Conservation (phyloP, 2,797 vertebrate species). For the Coreius guichenoti region DNA sequence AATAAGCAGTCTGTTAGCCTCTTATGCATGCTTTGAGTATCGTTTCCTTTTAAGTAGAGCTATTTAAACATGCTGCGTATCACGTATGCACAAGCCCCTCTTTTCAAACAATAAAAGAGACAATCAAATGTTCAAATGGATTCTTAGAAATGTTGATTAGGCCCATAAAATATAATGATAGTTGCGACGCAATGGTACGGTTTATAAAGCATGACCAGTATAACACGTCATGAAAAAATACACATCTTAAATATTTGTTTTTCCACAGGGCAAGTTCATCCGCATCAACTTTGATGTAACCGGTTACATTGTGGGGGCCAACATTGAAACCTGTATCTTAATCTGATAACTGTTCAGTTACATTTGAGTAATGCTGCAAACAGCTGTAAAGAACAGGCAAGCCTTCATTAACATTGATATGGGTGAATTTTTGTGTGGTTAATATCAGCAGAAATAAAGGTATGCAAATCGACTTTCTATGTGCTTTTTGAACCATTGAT, state of each 20-base stretch:
- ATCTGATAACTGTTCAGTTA: background rate
- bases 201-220: conserved; percentile 20
- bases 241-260: conserved; percentile 58
- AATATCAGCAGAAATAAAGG: background rate
- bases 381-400: background rate
- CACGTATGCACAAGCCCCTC: background rate
- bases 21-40: conserved; percentile 55
- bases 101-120: background rate
- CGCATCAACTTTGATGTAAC: conserved; percentile 98
- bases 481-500: too few species aligned
- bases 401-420: background rate
- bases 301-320: conserved; percentile 88
- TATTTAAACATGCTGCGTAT: background rate
- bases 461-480: background rate
- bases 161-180: background rate
- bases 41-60: conserved; percentile 40
- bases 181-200: background rate
- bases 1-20: conserved; percentile 51
- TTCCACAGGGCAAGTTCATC: conserved; percentile 93
- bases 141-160: conserved; percentile 12
- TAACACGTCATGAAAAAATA: background rate
- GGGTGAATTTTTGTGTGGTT: background rate
- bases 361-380: background rate
- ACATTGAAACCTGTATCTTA: conserved; percentile 82
- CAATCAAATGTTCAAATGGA: background rate